A percentile compares a stretch with the other conserved stretches of the same genome.
Evolutionary conservation across 64 coral and sea anemone species (phyloP).

Genomic region (Dendrophyllia cribrosa): DNA sequence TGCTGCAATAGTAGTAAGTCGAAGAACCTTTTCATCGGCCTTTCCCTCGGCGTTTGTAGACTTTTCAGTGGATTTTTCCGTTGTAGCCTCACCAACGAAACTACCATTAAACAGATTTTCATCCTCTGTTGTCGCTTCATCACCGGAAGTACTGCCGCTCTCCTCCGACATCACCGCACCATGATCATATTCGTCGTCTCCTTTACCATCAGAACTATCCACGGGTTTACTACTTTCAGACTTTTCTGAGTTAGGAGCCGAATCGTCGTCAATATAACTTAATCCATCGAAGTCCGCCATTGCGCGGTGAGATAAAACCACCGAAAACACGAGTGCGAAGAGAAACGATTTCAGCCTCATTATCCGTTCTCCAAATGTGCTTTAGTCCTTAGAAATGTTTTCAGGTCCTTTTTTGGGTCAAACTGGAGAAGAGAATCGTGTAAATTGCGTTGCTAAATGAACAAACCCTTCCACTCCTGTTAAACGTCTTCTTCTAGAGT

Average conservation of each 20-base stretch:
- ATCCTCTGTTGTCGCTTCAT: background rate
- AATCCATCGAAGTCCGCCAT: constrained; percentile 39
- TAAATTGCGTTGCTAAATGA: background rate
- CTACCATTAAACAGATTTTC: too few relatives aligned
- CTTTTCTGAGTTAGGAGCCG: background rate
- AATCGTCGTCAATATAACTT: constrained; percentile 33
- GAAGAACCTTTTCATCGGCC: too few relatives aligned
- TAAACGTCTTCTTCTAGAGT: background rate
- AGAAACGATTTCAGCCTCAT: constrained; percentile 42
- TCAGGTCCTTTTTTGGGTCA: background rate
- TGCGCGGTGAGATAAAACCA: background rate
- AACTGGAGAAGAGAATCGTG: background rate
- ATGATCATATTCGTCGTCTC: constrained; percentile 69
- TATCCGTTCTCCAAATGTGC: constrained; percentile 4
- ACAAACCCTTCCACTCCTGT: background rate
- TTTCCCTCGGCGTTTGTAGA: too few relatives aligned
- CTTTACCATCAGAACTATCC: constrained; percentile 2
- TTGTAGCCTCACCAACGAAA: too few relatives aligned
- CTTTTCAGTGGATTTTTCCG: too few relatives aligned
- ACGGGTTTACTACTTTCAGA: background rate
- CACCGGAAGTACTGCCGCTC: constrained; percentile 73
- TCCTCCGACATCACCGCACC: constrained; percentile 39
- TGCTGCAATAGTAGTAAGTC: background rate
- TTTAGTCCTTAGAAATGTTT: background rate
- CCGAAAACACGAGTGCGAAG: constrained; percentile 7